phyloP scores from a whole-genome alignment of 2,797 vertebrate genomes.

The Alectoris magna region DNA sequence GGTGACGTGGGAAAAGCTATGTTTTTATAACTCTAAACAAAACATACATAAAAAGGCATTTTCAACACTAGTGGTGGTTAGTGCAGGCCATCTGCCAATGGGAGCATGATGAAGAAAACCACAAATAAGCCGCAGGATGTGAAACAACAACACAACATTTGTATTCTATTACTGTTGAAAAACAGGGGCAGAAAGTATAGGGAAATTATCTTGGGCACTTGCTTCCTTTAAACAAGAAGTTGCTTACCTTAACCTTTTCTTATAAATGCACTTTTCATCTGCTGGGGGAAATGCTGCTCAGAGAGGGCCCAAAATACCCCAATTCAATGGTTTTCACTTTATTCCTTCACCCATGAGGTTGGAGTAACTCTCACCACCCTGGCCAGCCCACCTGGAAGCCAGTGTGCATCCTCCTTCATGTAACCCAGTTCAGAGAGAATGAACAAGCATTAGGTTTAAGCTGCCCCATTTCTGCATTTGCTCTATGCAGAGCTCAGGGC shows the following conservation, averaged over 20 bases:
- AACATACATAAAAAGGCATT: not conserved
- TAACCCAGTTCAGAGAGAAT: not conserved
- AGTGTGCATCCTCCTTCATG: not conserved
- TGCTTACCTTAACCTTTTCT: not conserved
- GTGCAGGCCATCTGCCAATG: not conserved
- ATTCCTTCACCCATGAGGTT: not conserved
- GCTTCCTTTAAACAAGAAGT: not conserved
- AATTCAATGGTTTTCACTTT: not conserved
- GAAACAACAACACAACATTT: accelerated
- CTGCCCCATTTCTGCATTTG: constrained; percentile 10
- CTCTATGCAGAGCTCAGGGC: constrained; percentile 18
- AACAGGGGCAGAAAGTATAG: accelerated
- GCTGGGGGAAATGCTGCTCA: not conserved
- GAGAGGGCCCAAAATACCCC: not conserved
- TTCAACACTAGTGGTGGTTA: not conserved
- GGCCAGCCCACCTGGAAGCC: not conserved
- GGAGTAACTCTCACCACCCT: not conserved
- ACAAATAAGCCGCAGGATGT: not conserved
- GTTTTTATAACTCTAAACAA: not conserved
- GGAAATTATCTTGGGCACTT: not conserved
- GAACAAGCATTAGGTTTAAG: constrained; percentile 25
- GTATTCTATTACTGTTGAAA: not conserved
- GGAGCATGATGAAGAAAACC: not conserved
- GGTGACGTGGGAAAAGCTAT: not conserved
- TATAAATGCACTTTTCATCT: not conserved